phyloP scores from a whole-genome alignment of 2,797 vertebrate genomes.

The Sternotherus odoratus region DNA sequence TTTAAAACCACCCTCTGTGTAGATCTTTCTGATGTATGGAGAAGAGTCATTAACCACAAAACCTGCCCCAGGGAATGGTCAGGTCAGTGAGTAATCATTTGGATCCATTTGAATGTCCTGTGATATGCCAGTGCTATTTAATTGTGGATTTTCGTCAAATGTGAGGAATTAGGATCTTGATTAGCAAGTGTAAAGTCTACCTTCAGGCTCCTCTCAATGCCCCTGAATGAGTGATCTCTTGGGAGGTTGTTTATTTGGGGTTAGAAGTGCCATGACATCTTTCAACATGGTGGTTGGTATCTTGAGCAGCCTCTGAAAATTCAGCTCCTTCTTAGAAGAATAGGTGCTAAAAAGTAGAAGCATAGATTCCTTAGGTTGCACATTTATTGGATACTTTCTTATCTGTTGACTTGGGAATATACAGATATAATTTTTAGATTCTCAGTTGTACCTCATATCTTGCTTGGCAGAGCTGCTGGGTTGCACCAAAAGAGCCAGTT shows the following conservation, averaged over 20 bases:
- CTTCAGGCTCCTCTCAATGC: background rate
- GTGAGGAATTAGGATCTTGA: background rate
- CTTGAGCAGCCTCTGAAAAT: background rate
- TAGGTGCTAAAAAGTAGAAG: background rate
- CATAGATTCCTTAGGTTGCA: background rate
- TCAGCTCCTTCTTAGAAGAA: background rate
- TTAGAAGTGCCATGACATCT: background rate
- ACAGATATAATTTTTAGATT: fast-evolving
- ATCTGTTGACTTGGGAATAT: background rate
- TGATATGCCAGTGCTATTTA: background rate
- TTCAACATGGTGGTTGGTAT: background rate
- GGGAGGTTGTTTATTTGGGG: background rate
- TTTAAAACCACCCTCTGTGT: background rate
- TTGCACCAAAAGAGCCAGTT: background rate
- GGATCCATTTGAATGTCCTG: background rate
- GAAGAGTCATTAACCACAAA: background rate
- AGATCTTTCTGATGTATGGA: background rate
- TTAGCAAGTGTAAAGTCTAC: background rate
- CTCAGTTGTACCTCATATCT: background rate
- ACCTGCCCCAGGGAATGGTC: background rate
- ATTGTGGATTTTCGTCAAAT: background rate
- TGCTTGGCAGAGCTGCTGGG: background rate
- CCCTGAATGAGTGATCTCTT: background rate
- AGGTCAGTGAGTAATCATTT: background rate
- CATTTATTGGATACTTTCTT: background rate